These are phyloP conservation scores for Steromphala cineraria DNA, from an alignment of 2,888 invertebrate species.

Conservation along the genomic window DNA sequence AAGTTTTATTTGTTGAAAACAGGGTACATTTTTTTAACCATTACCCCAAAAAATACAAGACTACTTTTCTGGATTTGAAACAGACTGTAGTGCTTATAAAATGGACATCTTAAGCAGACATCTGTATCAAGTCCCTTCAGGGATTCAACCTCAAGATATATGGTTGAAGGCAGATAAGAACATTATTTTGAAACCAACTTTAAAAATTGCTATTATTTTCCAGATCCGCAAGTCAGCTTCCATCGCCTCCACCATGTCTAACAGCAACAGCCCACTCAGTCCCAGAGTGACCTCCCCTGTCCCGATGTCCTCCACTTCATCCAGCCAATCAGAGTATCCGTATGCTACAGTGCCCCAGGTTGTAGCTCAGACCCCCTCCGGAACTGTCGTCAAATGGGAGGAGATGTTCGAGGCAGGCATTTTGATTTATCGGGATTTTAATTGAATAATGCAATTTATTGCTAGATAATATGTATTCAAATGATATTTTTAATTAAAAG, in stretches of 20 bases:
- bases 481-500: background rate
- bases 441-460: too few species aligned
- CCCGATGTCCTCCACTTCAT: constrained; percentile 48
- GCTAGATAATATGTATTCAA: too few species aligned
- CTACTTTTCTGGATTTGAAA: too few species aligned
- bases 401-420: constrained; percentile 62
- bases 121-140: too few species aligned
- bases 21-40: too few species aligned
- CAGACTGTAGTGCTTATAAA: too few species aligned
- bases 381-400: constrained; percentile 65
- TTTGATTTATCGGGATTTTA: background rate
- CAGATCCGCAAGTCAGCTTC: constrained; percentile 64
- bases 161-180: too few species aligned
- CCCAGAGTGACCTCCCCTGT: constrained; percentile 45
- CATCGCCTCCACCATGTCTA: constrained; percentile 47
- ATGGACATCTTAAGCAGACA: too few species aligned
- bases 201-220: background rate
- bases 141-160: too few species aligned
- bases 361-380: constrained; percentile 68
- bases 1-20: too few species aligned
- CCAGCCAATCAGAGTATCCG: constrained; percentile 25
- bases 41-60: too few species aligned
- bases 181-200: too few species aligned
- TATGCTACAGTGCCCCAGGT: constrained; percentile 56
- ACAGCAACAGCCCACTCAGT: background rate